These are phyloP conservation scores for Drosophila ohnishii DNA, from an alignment of 1,140 invertebrate species.

Conservation along the genomic window DNA sequence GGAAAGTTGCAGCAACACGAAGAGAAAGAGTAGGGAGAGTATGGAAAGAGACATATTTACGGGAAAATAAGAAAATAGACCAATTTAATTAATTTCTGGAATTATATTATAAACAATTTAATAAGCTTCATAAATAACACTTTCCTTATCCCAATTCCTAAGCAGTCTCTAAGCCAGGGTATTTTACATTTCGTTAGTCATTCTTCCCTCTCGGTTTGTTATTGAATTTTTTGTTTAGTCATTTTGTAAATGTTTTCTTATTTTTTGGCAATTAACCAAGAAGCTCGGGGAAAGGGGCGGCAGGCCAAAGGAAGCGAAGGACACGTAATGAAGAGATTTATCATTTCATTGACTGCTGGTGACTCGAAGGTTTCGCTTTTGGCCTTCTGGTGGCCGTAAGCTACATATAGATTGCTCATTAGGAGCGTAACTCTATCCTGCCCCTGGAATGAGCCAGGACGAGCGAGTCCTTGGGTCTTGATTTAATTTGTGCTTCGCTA, in stretches of 20 bases:
- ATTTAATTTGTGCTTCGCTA: conserved; percentile 71
- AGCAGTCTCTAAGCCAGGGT: not conserved
- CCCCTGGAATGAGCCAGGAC: conserved; percentile 6
- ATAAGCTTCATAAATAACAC: not conserved
- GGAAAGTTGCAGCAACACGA: conserved; percentile 13
- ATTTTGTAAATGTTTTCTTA: conserved; percentile 50
- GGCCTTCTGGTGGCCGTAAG: conserved; percentile 11
- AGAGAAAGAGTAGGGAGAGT: not conserved
- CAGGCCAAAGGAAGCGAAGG: conserved; percentile 24
- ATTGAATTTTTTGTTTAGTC: conserved; percentile 65
- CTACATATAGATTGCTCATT: conserved; percentile 60
- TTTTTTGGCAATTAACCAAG: conserved; percentile 58
- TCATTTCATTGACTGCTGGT: conserved; percentile 51
- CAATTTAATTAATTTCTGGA: too few relatives aligned
- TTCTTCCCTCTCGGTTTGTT: conserved; percentile 19
- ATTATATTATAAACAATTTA: too few relatives aligned
- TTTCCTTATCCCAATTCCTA: not conserved
- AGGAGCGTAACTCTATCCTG: conserved; percentile 36
- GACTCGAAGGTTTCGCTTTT: conserved; percentile 37
- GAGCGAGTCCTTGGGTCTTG: conserved; percentile 47
- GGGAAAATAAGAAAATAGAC: conserved; percentile 4
- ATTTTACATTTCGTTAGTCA: not conserved
- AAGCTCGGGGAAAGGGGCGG: not conserved
- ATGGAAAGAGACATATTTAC: not conserved
- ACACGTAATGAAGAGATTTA: conserved; percentile 52